A percentile compares a stretch with the other conserved stretches of the same genome.
These are phyloP conservation scores for Pangasius krempfi DNA, from an alignment of 2,797 vertebrate genomes.

Conservation along the genomic window DNA sequence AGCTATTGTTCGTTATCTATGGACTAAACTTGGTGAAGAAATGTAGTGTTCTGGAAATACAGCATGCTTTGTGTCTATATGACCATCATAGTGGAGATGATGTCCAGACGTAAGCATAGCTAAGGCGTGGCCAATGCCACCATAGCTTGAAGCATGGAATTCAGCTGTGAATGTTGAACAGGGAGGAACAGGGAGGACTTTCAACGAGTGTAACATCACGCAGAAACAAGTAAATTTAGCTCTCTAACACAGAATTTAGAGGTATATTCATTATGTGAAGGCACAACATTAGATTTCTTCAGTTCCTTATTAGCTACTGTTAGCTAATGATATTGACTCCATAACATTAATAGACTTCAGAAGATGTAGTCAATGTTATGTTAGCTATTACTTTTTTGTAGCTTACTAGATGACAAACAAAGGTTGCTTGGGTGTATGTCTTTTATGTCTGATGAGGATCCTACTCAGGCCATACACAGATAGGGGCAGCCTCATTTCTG, in stretches of 20 bases:
- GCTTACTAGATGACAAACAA: neutral
- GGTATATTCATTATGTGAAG: neutral
- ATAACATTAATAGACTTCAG: neutral
- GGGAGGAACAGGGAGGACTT: neutral
- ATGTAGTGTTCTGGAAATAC: neutral
- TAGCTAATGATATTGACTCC: neutral
- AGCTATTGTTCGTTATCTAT: neutral
- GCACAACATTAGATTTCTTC: neutral
- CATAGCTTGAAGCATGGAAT: neutral
- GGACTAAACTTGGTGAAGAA: neutral
- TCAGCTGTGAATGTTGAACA: neutral
- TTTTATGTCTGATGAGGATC: neutral
- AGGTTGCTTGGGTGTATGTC: neutral
- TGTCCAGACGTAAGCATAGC: neutral
- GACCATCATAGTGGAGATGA: neutral
- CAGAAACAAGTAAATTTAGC: neutral
- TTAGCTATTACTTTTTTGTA: neutral
- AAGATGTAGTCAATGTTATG: neutral
- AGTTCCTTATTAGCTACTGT: neutral
- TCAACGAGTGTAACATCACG: neutral
- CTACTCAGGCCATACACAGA: neutral
- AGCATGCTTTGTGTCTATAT: neutral
- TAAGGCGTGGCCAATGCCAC: neutral
- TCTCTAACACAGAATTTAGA: neutral
- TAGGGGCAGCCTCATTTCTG: neutral